Evolutionary conservation across 2,113 vertebrate species (phyloP).

Genomic region (Danionella cerebrum): DNA sequence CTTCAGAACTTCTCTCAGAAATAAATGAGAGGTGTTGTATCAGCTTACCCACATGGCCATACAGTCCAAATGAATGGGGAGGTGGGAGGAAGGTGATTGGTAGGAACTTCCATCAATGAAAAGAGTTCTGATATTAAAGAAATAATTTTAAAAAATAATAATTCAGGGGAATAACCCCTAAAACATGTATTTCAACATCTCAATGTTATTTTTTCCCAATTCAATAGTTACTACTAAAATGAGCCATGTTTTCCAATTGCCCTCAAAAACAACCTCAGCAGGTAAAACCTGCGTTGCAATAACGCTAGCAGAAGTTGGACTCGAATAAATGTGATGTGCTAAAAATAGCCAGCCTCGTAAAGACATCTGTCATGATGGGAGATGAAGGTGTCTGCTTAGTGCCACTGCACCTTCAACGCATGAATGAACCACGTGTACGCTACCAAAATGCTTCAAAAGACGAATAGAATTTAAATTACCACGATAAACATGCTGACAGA

Average conservation of each 20-base stretch:
- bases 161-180: conserved; percentile 24
- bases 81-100: conserved; percentile 36
- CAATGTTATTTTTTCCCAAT: not conserved
- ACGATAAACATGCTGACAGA: no score
- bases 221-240: no score
- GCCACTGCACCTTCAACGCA: not conserved
- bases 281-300: not conserved
- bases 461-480: no score
- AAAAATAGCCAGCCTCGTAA: not conserved
- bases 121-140: no score
- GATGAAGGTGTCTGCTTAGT: not conserved
- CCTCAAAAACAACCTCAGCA: not conserved
- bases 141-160: no score
- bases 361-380: not conserved
- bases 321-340: not conserved
- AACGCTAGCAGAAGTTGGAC: not conserved
- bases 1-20: no score
- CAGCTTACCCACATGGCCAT: conserved; percentile 35
- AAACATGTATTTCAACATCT: no score
- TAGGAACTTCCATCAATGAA: conserved; percentile 37
- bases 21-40: conserved; percentile 34
- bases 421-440: not conserved
- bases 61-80: conserved; percentile 36
- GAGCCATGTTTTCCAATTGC: no score
- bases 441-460: no score